Percentiles rank a stretch among this genome's conserved stretches.
Evolutionary conservation across 2,888 invertebrate genomes (phyloP).

Genomic region (Notodonta dromedarius): DNA sequence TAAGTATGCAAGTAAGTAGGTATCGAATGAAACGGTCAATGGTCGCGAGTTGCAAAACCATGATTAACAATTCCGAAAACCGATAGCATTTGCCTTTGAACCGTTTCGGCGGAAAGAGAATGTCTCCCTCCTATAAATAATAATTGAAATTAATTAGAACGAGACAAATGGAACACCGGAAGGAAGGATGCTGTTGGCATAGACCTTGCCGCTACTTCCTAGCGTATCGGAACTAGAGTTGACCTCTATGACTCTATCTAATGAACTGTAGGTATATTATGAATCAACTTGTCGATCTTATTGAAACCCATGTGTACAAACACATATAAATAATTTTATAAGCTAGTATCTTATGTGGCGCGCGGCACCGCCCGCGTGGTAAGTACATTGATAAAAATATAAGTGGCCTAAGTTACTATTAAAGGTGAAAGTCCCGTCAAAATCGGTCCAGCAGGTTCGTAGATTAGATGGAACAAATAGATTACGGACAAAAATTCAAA

Average conservation of each 20-base stretch:
- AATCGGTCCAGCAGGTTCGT: no score
- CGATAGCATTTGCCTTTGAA: not conserved
- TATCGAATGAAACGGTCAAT: not conserved
- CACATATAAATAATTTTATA: slow-evolving; percentile 16
- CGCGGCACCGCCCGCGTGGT: no score
- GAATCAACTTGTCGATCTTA: slow-evolving; percentile 28
- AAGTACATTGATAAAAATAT: no score
- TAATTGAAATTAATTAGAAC: slow-evolving; percentile 19
- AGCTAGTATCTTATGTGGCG: no score
- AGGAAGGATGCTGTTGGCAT: slow-evolving; percentile 62
- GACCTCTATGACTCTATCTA: slow-evolving; percentile 34
- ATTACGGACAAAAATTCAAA: no score
- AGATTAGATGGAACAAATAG: no score
- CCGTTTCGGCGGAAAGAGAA: not conserved
- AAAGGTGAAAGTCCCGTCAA: no score
- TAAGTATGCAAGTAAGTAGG: not conserved
- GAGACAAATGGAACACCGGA: slow-evolving; percentile 58
- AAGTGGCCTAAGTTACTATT: no score
- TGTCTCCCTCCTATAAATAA: not conserved
- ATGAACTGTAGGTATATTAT: slow-evolving; percentile 42
- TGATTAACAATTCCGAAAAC: slow-evolving; percentile 1
- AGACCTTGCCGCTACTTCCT: slow-evolving; percentile 71
- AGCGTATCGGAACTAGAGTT: slow-evolving; percentile 54
- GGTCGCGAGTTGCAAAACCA: not conserved
- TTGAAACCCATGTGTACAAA: slow-evolving; percentile 36